A percentile compares a stretch with the other conserved stretches of the same genome.
phyloP scores from a whole-genome alignment of 2,888 invertebrate genomes.

The Adineta ricciae region DNA sequence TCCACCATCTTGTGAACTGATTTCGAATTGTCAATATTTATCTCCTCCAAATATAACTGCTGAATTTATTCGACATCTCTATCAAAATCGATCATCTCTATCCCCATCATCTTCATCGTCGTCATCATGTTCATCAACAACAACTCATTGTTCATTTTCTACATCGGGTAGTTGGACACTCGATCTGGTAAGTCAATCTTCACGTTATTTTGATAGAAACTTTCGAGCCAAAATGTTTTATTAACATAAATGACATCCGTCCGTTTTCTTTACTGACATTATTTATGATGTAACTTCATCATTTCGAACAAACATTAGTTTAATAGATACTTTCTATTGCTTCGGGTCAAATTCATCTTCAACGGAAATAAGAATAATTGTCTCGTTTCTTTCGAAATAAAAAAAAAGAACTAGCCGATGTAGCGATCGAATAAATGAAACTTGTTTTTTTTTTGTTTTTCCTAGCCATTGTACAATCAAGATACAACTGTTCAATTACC shows the following conservation, averaged over 20 bases:
- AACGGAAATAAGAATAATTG: neutral
- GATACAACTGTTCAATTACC: neutral
- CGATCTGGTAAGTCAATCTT: neutral
- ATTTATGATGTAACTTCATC: neutral
- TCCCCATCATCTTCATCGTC: neutral
- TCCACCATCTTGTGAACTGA: neutral
- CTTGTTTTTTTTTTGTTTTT: neutral
- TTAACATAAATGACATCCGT: conserved; percentile 15
- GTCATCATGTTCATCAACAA: neutral
- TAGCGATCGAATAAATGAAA: too few species aligned
- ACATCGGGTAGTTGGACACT: conserved; percentile 18
- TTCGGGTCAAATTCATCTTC: neutral
- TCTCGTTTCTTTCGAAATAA: neutral
- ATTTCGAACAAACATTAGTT: neutral
- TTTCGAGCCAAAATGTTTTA: neutral
- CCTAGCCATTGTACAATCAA: neutral
- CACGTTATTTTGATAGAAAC: neutral
- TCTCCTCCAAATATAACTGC: neutral
- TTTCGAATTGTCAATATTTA: neutral
- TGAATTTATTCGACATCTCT: conserved; percentile 4
- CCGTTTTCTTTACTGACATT: neutral
- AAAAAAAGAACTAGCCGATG: too few species aligned
- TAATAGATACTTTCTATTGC: neutral
- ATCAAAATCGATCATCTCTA: neutral
- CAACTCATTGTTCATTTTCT: conserved; percentile 6